Evolutionary conservation across 2,888 invertebrate genomes (phyloP), one percentile per base, ranked within the genome.

Genomic region (Palloptera scutellata): DNA sequence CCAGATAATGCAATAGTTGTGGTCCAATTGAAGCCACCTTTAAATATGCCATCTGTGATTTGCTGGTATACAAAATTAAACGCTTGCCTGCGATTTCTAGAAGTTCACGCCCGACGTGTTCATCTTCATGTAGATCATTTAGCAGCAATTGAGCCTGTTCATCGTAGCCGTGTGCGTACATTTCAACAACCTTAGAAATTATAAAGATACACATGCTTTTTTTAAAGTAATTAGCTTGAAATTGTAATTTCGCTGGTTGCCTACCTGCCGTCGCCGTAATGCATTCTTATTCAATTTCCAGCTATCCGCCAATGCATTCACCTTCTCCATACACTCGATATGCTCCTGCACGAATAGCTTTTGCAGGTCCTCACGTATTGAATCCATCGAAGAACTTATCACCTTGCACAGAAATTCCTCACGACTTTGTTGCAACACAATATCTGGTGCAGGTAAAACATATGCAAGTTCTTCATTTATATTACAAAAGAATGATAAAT

Each of bases 21-120:
- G 95, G 92, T 68, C 92, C 92, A 72, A 95, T 88, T 8, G 91
- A 90, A 1, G 93, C 90, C 55, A 95, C 88, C 86, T 89, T 91
- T 81, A 86, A 89, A 74, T 88, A 89, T 75, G 88, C 87, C 79
- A 86, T 85, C 71, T 83, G 89, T 69, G 89, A 88, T 75, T 85
- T 88, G 75, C 86, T 88, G 75, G 90, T 87, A 73, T 87, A 89
- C 57, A 90, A 87, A 81, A 90, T 90, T 69, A 97, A 84, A 72
- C 97, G 88, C 80, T 92, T 91, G 8, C 93, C 94, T n/a, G 92
- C 93, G 64, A 97, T 89, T 40, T 91, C 89, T 40, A 96, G 84
- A 68, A 97, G 86, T 72, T 92, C 89, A 1, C 88, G 86, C 11
- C 94, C 90, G 67, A 96, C 83, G 54, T 88, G 85, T 75, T 89